These are phyloP conservation scores for Stylophora pistillata DNA, from an alignment of 64 coral and sea anemone genomes.

Conservation along the genomic window DNA sequence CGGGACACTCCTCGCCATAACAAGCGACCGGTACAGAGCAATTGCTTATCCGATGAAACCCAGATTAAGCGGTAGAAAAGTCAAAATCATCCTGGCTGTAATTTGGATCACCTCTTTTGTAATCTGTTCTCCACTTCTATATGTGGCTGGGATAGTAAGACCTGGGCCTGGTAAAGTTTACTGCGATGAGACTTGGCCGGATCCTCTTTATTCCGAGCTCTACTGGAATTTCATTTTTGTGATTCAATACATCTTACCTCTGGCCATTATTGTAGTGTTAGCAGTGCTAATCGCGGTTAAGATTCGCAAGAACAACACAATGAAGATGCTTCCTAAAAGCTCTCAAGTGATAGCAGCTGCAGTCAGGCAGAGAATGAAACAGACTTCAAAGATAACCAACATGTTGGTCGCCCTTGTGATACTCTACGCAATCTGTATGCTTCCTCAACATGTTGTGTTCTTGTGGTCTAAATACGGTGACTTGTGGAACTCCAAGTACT, in stretches of 20 bases:
- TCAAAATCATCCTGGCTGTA: conserved; percentile 50
- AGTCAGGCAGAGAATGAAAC: conserved; percentile 58
- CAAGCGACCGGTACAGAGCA: conserved; percentile 80
- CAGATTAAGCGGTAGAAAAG: conserved; percentile 44
- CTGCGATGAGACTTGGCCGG: conserved; percentile 75
- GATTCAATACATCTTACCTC: conserved; percentile 74
- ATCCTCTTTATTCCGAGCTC: conserved; percentile 13
- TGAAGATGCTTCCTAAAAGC: conserved; percentile 53
- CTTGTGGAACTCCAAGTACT: conserved; percentile 46
- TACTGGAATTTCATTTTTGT: conserved; percentile 90
- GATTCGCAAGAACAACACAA: conserved; percentile 50
- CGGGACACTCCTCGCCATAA: conserved; percentile 81
- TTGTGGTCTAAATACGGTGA: conserved; percentile 72
- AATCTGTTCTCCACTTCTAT: conserved; percentile 64
- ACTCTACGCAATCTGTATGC: conserved; percentile 86
- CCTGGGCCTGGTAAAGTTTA: conserved; percentile 52
- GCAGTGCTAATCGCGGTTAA: conserved; percentile 57
- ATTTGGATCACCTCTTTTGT: conserved; percentile 81
- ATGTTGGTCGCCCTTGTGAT: conserved; percentile 80
- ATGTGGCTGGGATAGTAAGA: conserved; percentile 57
- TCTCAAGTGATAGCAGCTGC: conserved; percentile 71
- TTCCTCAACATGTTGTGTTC: conserved; percentile 81
- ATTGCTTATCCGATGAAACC: conserved; percentile 81
- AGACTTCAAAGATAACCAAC: conserved; percentile 68
- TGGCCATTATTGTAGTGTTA: conserved; percentile 56